These are phyloP conservation scores for Brachionus koreanus DNA, from an alignment of 1,140 invertebrate genomes.

Conservation along the genomic window DNA sequence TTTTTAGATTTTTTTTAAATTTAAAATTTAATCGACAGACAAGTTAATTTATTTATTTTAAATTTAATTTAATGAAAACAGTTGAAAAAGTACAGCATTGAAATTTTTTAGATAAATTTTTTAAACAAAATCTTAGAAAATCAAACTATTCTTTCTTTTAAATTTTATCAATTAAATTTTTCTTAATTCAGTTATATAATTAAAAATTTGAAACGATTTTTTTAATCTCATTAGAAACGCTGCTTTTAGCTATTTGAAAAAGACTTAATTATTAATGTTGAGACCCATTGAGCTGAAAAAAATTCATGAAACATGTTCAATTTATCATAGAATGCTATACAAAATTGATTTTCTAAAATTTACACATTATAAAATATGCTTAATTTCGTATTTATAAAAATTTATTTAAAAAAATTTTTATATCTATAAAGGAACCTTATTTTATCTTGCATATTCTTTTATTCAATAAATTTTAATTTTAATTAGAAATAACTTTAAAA, in stretches of 20 bases:
- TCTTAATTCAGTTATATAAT: no score
- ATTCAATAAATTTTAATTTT: neutral
- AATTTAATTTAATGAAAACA: no score
- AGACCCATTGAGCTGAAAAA: neutral
- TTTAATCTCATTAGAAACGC: neutral
- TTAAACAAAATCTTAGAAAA: no score
- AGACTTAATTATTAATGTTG: neutral
- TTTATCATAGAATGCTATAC: neutral
- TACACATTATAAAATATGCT: neutral
- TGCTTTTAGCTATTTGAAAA: neutral
- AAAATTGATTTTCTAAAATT: neutral
- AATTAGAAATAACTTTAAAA: neutral
- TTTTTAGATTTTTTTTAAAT: no score
- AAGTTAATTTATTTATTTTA: no score
- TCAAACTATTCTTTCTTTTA: no score
- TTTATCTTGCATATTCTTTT: neutral
- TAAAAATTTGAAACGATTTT: neutral
- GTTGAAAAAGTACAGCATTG: no score
- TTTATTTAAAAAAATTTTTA: no score
- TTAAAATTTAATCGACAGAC: no score
- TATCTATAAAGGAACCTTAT: neutral
- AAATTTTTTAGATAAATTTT: no score
- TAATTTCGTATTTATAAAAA: neutral
- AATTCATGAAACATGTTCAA: neutral
- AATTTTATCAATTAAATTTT: no score